A percentile compares a stretch with the other conserved stretches of the same genome.
Evolutionary conservation across 1,140 invertebrate species (phyloP).

Genomic region (Cardiocondyla obscurior): DNA sequence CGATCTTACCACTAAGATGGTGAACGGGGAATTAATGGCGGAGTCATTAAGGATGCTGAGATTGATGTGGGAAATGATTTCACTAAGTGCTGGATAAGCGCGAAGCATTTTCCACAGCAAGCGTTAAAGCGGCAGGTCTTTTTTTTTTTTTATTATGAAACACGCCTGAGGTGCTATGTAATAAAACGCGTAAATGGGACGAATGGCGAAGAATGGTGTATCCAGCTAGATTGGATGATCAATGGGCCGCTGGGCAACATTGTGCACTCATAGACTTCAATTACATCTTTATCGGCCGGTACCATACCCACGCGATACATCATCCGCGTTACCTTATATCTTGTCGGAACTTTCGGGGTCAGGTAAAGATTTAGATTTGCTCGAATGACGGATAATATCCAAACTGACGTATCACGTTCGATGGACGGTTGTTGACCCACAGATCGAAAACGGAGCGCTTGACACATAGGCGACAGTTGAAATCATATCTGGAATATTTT

Average conservation of each 20-base stretch:
- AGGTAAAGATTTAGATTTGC: constrained; percentile 67
- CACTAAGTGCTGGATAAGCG: constrained; percentile 1
- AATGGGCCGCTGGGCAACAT: constrained; percentile 58
- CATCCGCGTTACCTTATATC: constrained; percentile 55
- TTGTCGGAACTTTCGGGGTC: constrained; percentile 62
- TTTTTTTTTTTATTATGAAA: constrained; percentile 61
- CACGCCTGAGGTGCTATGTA: not conserved
- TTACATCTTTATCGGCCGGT: constrained; percentile 71
- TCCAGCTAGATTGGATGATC: constrained; percentile 63
- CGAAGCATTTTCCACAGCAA: not conserved
- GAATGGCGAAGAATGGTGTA: constrained; percentile 23
- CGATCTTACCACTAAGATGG: constrained; percentile 31
- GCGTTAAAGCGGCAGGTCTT: constrained; percentile 53
- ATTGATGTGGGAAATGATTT: constrained; percentile 47
- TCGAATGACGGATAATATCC: constrained; percentile 20
- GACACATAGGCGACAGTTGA: not conserved
- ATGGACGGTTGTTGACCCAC: not conserved
- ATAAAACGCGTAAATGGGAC: constrained; percentile 54
- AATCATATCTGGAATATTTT: not conserved
- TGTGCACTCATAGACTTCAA: constrained; percentile 59
- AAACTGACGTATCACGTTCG: not conserved
- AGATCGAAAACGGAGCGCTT: not conserved
- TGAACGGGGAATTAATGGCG: constrained; percentile 17
- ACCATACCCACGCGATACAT: constrained; percentile 66
- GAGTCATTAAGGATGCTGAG: not conserved